A percentile compares a stretch with the other conserved stretches of the same genome.
These are phyloP conservation scores for Micromussa lordhowensis DNA, from an alignment of 92 coral and sea anemone species.

Conservation along the genomic window DNA sequence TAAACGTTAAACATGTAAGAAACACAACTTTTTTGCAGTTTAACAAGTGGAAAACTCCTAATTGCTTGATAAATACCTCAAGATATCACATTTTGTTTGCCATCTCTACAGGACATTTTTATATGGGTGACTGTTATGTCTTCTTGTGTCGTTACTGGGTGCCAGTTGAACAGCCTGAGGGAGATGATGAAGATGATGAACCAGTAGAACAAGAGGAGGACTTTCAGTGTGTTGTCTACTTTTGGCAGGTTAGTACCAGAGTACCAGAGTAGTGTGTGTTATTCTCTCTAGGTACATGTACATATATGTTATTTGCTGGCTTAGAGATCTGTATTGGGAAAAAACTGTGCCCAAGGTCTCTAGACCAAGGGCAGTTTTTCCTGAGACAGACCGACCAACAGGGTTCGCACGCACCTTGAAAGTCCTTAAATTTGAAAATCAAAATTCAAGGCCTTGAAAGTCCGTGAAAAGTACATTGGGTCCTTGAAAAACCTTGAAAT, in stretches of 20 bases:
- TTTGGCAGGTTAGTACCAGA: constrained; percentile 93
- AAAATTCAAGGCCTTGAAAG: too few species aligned
- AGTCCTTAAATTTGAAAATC: too few species aligned
- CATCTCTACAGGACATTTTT: constrained; percentile 82
- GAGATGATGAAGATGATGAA: constrained; percentile 85
- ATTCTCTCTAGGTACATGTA: not conserved
- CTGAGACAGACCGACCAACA: too few species aligned
- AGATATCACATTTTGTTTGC: not conserved
- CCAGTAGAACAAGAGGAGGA: constrained; percentile 96
- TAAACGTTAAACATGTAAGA: too few species aligned
- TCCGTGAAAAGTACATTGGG: too few species aligned
- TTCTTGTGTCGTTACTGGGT: constrained; percentile 99
- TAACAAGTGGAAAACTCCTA: too few species aligned
- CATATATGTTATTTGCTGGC: too few species aligned
- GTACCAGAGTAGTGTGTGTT: not conserved
- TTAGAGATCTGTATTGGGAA: too few species aligned
- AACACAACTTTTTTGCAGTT: not conserved
- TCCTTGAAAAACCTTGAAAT: too few species aligned
- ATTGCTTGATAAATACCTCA: not conserved
- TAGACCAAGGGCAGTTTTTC: too few species aligned
- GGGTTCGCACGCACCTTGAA: too few species aligned
- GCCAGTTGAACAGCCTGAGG: constrained; percentile 91
- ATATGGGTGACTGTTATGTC: constrained; percentile 95
- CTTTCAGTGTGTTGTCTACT: constrained; percentile 98
- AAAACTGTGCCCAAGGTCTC: too few species aligned